Percentiles rank a stretch among this genome's conserved stretches.
phyloP scores from a whole-genome alignment of 2,797 vertebrate genomes.

The Poeciliopsis presidionis region DNA sequence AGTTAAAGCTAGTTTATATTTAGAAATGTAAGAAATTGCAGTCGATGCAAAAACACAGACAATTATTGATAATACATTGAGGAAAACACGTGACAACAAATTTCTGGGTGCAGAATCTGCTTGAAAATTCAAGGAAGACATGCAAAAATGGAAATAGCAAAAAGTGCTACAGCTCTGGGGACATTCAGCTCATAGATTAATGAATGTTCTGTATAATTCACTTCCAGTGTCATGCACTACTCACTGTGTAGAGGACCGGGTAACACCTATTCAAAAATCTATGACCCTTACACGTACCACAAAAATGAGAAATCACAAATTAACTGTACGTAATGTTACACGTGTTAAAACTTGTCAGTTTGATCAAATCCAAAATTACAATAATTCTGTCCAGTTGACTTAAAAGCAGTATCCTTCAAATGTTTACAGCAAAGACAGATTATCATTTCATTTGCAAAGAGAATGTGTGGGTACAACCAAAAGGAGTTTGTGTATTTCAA shows the following conservation, averaged over 20 bases:
- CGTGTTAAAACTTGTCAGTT: not conserved
- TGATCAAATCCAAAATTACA: not conserved
- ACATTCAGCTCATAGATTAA: not conserved
- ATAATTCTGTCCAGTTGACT: not conserved
- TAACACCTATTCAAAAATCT: not conserved
- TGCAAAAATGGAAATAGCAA: not conserved
- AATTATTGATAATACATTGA: not conserved
- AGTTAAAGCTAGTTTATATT: not conserved
- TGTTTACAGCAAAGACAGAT: not conserved
- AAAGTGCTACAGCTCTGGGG: not conserved
- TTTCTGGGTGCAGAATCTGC: not conserved
- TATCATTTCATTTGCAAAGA: not conserved
- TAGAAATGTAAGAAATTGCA: not conserved
- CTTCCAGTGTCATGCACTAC: not conserved
- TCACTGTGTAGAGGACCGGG: not conserved
- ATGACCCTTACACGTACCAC: not conserved
- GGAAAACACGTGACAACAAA: not conserved
- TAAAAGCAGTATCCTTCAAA: not conserved
- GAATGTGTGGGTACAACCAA: not conserved
- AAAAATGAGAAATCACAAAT: not conserved
- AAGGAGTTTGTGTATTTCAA: not conserved
- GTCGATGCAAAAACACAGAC: not conserved
- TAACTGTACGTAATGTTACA: not conserved
- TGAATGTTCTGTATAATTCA: not conserved
- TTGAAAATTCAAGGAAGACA: not conserved